Evolutionary conservation across 2,797 vertebrate species (phyloP), one percentile per base, ranked within the genome.

Genomic region (Clarias platycephalus): DNA sequence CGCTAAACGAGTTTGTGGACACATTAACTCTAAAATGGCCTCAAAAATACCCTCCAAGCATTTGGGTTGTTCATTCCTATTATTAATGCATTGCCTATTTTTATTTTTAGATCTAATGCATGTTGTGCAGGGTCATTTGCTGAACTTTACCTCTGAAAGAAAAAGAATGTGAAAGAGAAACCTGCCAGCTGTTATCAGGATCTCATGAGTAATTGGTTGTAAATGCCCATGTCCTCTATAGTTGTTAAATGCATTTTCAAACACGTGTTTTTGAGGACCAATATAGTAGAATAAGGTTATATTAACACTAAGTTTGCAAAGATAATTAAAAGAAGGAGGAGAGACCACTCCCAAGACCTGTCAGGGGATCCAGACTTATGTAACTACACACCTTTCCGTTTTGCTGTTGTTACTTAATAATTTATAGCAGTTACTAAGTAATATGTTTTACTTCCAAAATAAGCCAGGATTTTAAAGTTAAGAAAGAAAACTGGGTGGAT

Each of bases 31-130:
- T 64, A 68, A 84, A 83, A 83, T 75, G 75, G 57, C 24, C 75
- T 72, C 44, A 78, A 72, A 86, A 71, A 49, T 66, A 13, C 60
- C n/a, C 60, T 64, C 37, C 60, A 28, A 26, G 24, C 77, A 40
- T 37, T 37, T 37, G 37, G 60, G 20, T 60, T 76, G 62, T 67
- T 85, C 31, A 67, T 81, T 60, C 34, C 79, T 49, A 82, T 62
- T 68, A 75, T 63, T 79, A 82, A 82, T 82, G 80, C 26, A 76
- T 76, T 53, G 40, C 63, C 80, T 62, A 63, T 82, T 86, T 71
- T 60, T 31, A 28, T 82, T 78, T 79, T 70, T 79, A 57, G 74
- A 79, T 60, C 66, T 83, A 83, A 76, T 86, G 74, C 28, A 55
- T 83, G 66, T 62, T 82, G 10, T 72, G 24, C 24, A 57, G 64